Conservation (phyloP, 2,888 invertebrate species). For the Dynastes hyllus region DNA sequence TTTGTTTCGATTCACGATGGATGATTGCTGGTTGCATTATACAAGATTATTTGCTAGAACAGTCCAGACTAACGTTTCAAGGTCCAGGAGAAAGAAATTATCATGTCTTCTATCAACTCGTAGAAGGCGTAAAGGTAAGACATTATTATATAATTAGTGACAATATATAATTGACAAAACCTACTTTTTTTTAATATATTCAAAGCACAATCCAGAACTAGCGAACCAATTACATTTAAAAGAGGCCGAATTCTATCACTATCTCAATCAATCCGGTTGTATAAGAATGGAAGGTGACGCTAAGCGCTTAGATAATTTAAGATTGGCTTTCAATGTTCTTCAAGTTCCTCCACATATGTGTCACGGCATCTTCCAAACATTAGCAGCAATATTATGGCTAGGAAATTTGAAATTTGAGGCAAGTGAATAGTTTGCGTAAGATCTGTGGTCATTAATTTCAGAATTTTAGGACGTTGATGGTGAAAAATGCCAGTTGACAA, state of each 20-base stretch:
- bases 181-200: conserved; percentile 49
- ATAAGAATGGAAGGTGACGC: conserved; percentile 81
- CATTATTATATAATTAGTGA: neutral
- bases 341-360: conserved; percentile 90
- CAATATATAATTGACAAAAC: neutral
- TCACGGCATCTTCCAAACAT: conserved; percentile 90
- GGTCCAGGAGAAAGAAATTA: conserved; percentile 91
- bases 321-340: conserved; percentile 90
- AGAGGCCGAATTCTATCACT: conserved; percentile 85
- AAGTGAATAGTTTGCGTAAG: conserved; percentile 48
- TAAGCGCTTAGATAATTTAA: conserved; percentile 85
- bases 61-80: conserved; percentile 92
- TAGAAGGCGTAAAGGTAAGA: conserved; percentile 85
- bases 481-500: conserved; percentile 85
- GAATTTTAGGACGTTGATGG: conserved; percentile 85
- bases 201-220: conserved; percentile 82
- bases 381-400: conserved; percentile 92
- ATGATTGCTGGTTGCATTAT: conserved; percentile 94
- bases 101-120: conserved; percentile 93
- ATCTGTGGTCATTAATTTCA: conserved; percentile 8
- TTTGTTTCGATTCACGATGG: conserved; percentile 90
- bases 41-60: conserved; percentile 91
- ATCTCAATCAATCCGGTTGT: conserved; percentile 87
- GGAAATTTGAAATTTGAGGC: conserved; percentile 90
- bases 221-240: conserved; percentile 83